Percentiles rank a stretch among this genome's conserved stretches.
phyloP scores from a whole-genome alignment of 1,140 invertebrate species.

The Nasonia longicornis region DNA sequence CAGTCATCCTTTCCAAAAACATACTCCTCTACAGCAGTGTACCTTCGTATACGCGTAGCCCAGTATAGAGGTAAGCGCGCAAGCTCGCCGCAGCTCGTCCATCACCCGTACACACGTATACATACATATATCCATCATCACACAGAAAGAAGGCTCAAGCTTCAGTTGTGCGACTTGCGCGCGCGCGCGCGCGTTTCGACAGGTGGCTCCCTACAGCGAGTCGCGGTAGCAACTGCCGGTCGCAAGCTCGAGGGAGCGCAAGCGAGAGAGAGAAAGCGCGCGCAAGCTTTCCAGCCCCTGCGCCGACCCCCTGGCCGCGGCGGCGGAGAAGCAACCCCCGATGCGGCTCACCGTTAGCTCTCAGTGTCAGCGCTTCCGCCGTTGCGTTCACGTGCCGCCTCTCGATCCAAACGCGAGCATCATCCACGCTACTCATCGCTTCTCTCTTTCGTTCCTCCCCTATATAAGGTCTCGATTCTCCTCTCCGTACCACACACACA shows the following conservation, averaged over 20 bases:
- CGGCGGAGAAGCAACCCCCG: conserved; percentile 38
- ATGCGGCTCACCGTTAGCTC: conserved; percentile 36
- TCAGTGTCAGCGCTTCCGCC: conserved; percentile 58
- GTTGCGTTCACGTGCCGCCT: conserved; percentile 37
- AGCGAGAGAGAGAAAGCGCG: conserved; percentile 23
- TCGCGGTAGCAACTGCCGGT: not conserved
- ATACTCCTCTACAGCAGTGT: no score
- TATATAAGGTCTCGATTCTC: not conserved
- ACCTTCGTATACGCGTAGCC: no score
- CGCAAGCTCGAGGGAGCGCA: conserved; percentile 5
- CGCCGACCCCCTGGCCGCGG: conserved; percentile 38
- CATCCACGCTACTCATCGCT: not conserved
- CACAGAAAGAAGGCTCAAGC: not conserved
- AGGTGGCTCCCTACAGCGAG: conserved; percentile 52
- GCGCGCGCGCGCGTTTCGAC: conserved; percentile 15
- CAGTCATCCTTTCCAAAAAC: no score
- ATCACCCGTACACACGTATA: no score
- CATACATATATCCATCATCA: not conserved
- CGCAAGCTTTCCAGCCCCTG: conserved; percentile 19
- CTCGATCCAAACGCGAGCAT: not conserved
- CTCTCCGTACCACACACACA: not conserved
- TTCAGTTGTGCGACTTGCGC: not conserved
- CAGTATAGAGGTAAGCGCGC: no score
- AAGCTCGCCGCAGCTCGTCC: no score
- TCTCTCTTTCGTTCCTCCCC: not conserved